phyloP scores from a whole-genome alignment of 2,888 invertebrate genomes.

The Lepeophtheirus nordmannii region DNA sequence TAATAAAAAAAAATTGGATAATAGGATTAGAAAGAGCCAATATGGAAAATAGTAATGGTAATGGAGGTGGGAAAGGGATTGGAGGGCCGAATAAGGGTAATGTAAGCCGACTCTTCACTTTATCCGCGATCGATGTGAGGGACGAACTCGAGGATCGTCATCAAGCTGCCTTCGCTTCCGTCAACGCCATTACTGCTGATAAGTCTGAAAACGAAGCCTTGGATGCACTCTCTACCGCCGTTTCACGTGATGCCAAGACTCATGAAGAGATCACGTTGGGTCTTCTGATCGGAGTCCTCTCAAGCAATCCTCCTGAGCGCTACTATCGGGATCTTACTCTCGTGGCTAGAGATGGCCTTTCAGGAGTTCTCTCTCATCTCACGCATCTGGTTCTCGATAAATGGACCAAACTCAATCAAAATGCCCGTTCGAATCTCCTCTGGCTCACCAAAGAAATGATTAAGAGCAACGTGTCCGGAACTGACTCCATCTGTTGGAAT shows the following conservation, averaged over 20 bases:
- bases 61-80: neutral
- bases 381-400: constrained; percentile 72
- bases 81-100: too few species aligned
- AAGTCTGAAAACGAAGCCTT: constrained; percentile 85
- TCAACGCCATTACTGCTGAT: constrained; percentile 60
- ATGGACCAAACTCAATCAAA: constrained; percentile 48
- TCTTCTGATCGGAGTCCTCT: constrained; percentile 68
- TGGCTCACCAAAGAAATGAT: constrained; percentile 54
- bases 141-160: constrained; percentile 18
- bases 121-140: neutral
- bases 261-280: constrained; percentile 89
- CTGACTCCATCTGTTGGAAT: constrained; percentile 47
- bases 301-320: constrained; percentile 39
- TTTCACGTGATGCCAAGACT: constrained; percentile 60
- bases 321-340: constrained; percentile 73
- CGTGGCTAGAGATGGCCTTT: constrained; percentile 73
- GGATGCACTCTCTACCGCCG: constrained; percentile 72
- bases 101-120: neutral
- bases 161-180: constrained; percentile 60
- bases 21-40: neutral
- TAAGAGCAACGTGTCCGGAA: constrained; percentile 10
- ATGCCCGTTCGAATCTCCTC: constrained; percentile 46
- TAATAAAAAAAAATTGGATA: too few species aligned
- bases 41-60: neutral
- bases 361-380: constrained; percentile 59